These are phyloP conservation scores for Drosophila merina DNA, from an alignment of 2,888 invertebrate species.

Conservation along the genomic window DNA sequence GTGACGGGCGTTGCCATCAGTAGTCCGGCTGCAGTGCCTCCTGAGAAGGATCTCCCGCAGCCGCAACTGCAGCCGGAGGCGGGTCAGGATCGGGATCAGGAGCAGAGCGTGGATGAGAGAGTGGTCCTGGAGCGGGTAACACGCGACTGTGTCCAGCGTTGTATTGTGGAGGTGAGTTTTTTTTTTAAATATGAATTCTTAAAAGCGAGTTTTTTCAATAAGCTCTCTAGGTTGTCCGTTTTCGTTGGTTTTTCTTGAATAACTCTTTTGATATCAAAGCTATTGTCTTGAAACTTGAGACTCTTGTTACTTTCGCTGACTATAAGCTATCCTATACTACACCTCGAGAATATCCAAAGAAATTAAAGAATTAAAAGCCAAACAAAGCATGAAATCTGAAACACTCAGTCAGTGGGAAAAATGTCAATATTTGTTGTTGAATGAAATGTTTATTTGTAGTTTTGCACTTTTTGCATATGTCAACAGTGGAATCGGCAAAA, in stretches of 20 bases:
- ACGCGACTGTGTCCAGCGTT: slow-evolving; percentile 68
- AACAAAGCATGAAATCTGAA: too few relatives aligned
- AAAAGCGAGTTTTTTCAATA: too few relatives aligned
- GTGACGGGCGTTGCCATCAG: slow-evolving; percentile 65
- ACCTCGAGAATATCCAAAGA: too few relatives aligned
- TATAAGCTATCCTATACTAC: too few relatives aligned
- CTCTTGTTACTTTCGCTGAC: too few relatives aligned
- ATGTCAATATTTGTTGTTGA: neutral
- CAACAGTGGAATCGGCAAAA: slow-evolving; percentile 20
- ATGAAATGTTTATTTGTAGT: slow-evolving; percentile 13
- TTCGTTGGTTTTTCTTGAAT: neutral
- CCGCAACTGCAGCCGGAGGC: neutral
- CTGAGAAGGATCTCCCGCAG: neutral
- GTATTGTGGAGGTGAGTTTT: slow-evolving; percentile 68
- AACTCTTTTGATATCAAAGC: neutral
- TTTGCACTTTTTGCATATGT: slow-evolving; percentile 25
- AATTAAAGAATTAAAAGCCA: too few relatives aligned
- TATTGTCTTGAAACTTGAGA: neutral
- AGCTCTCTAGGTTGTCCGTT: too few relatives aligned
- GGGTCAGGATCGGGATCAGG: neutral
- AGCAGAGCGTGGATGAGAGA: slow-evolving; percentile 51
- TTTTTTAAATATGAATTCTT: too few relatives aligned
- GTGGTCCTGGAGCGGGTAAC: slow-evolving; percentile 61
- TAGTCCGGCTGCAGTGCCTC: slow-evolving; percentile 25
- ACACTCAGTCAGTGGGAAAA: neutral